Evolutionary conservation across 2,888 invertebrate species (phyloP).

Genomic region (Linnaemya vulpina): DNA sequence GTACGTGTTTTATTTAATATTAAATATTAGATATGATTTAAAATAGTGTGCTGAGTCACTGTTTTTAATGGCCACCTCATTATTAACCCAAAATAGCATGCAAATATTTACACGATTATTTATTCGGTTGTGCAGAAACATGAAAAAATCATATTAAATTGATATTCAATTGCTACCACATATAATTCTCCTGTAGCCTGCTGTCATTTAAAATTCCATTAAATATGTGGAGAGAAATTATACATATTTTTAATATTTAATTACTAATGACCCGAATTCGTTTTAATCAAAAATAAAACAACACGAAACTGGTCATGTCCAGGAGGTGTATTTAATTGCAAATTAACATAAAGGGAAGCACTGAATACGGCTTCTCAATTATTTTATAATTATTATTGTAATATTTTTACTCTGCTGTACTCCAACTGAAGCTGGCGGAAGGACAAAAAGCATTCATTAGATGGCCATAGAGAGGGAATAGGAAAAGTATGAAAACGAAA

Average conservation of each 20-base stretch:
- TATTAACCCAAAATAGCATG: no score
- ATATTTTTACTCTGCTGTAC: conserved; percentile 24
- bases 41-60: no score
- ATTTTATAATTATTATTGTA: conserved; percentile 55
- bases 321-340: conserved; percentile 61
- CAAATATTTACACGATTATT: background rate
- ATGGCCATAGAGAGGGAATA: conserved; percentile 15
- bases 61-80: no score
- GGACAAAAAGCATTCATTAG: conserved; percentile 18
- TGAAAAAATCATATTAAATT: background rate
- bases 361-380: conserved; percentile 35
- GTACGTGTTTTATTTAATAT: no score
- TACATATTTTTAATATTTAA: conserved; percentile 36
- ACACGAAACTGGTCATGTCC: conserved; percentile 31
- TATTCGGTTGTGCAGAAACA: background rate
- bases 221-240: no score
- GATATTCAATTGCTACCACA: background rate
- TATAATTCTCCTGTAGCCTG: background rate
- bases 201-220: conserved; percentile 39
- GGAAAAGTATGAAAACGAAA: background rate
- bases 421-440: background rate
- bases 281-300: conserved; percentile 40
- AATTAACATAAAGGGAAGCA: conserved; percentile 50
- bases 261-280: conserved; percentile 48
- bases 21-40: no score